phyloP scores from a whole-genome alignment of 2,113 vertebrate species.

The Entelurus aequoreus region DNA sequence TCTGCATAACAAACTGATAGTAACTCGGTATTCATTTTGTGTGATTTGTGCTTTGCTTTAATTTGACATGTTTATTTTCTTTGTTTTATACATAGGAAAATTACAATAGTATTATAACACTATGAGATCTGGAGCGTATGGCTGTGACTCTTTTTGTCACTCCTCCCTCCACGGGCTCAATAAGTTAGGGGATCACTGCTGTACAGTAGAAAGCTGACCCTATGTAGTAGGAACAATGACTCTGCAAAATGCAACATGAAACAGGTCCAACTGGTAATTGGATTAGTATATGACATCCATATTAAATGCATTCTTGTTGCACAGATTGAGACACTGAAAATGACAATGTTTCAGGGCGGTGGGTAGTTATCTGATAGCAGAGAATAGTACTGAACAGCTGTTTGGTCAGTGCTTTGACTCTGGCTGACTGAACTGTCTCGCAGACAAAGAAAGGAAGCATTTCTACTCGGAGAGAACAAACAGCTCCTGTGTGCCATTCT shows the following conservation, averaged over 20 bases:
- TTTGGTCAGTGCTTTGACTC: neutral
- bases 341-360: neutral
- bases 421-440: neutral
- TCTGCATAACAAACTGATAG: too few species aligned
- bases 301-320: neutral
- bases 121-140: too few species aligned
- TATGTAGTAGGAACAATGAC: neutral
- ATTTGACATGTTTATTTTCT: too few species aligned
- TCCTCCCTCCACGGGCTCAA: too few species aligned
- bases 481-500: slow-evolving; percentile 6
- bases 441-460: slow-evolving; percentile 9
- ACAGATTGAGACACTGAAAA: neutral
- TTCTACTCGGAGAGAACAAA: slow-evolving; percentile 1
- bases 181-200: too few species aligned
- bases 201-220: neutral
- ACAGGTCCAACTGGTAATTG: neutral
- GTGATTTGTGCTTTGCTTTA: too few species aligned
- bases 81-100: too few species aligned
- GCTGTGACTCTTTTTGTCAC: too few species aligned
- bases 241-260: neutral
- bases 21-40: too few species aligned
- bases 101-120: too few species aligned
- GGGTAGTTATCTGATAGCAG: neutral
- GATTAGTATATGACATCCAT: neutral
- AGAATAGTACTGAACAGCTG: neutral